phyloP scores from a whole-genome alignment of 2,113 vertebrate species.

The Clarias macrocephalus region DNA sequence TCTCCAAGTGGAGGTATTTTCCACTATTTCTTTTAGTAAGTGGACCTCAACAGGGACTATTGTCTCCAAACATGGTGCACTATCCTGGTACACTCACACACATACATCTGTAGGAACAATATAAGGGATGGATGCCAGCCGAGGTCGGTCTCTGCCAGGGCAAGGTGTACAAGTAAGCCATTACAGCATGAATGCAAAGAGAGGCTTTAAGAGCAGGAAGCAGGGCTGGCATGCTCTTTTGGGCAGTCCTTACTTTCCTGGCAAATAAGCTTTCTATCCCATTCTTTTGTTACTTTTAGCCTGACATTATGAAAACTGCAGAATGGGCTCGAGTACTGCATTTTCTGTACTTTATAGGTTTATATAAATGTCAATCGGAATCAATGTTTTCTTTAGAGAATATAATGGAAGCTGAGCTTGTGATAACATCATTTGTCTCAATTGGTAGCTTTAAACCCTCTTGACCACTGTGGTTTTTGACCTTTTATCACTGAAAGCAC shows the following conservation, averaged over 20 bases:
- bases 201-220: slow-evolving; percentile 16
- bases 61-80: slow-evolving; percentile 62
- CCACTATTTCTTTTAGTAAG: slow-evolving; percentile 25
- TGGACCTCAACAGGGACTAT: slow-evolving; percentile 37
- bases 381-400: slow-evolving; percentile 13
- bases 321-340: neutral
- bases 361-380: slow-evolving; percentile 30
- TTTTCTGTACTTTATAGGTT: slow-evolving; percentile 18
- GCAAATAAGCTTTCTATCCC: slow-evolving; percentile 25
- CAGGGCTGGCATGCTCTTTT: slow-evolving; percentile 16
- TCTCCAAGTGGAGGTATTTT: neutral
- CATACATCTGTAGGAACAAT: slow-evolving; percentile 57
- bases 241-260: slow-evolving; percentile 20
- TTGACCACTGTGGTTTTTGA: slow-evolving; percentile 34
- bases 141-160: slow-evolving; percentile 50
- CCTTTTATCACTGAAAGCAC: slow-evolving; percentile 30
- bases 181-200: slow-evolving; percentile 6
- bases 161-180: slow-evolving; percentile 29
- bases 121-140: slow-evolving; percentile 53
- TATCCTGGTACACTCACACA: slow-evolving; percentile 51
- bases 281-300: slow-evolving; percentile 22
- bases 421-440: slow-evolving; percentile 14
- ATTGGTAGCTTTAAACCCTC: slow-evolving; percentile 16
- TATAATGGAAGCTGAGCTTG: neutral
- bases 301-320: slow-evolving; percentile 30